Percentiles rank a stretch among this genome's conserved stretches.
phyloP scores from a whole-genome alignment of 2,797 vertebrate genomes.

The Yasuhikotakia modesta region DNA sequence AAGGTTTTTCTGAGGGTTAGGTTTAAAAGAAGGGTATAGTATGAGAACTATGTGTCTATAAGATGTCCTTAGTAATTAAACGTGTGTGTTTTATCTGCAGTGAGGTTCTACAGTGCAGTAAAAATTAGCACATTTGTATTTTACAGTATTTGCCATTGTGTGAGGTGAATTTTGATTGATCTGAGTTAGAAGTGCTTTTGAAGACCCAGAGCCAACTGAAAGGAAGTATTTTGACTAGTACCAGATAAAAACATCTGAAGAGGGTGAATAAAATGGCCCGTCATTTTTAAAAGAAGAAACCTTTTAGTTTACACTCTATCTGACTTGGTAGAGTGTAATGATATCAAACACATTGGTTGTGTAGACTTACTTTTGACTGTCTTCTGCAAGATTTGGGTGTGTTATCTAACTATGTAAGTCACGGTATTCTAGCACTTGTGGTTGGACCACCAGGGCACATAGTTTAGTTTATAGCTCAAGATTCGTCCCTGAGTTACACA shows the following conservation, averaged over 20 bases:
- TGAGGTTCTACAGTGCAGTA: not conserved
- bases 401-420: constrained; percentile 39
- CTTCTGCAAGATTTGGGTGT: constrained; percentile 26
- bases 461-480: constrained; percentile 17
- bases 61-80: too few species aligned
- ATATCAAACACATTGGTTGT: not conserved
- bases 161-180: constrained; percentile 11
- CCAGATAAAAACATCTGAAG: constrained; percentile 35
- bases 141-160: not conserved
- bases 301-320: not conserved
- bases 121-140: constrained; percentile 20
- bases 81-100: not conserved
- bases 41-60: not conserved
- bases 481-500: constrained; percentile 11
- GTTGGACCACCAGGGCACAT: constrained; percentile 35
- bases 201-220: constrained; percentile 25
- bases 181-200: constrained; percentile 30
- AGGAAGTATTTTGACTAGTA: constrained; percentile 43
- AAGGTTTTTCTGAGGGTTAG: not conserved
- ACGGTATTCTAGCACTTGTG: constrained; percentile 27
- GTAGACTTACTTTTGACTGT: constrained; percentile 15
- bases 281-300: too few species aligned
- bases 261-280: constrained; percentile 43
- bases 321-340: not conserved
- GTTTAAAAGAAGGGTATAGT: not conserved